Base-by-base conservation (phyloP, 2,888 invertebrate genomes). In the Elysia crispata region DNA sequence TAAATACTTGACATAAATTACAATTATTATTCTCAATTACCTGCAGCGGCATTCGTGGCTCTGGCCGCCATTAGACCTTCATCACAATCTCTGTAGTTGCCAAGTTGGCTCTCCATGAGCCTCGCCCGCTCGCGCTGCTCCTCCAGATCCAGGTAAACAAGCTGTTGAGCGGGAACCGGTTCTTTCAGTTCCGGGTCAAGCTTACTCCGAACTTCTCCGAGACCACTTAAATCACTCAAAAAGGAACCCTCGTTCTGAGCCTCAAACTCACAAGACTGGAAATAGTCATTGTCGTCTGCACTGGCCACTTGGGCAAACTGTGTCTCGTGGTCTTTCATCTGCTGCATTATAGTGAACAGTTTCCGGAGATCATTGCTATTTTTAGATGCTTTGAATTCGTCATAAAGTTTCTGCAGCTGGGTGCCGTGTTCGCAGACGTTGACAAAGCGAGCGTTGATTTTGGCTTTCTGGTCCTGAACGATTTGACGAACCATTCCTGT, bases 181-280 rank as follows among this genome's bases (percentile, higher is more conserved):
- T 86, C 85, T 64, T 87, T 88, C 33, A 89, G 82, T 3, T 79
- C 80, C 8, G 85, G 79, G 67, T 89, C 88, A 18, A 83, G 82
- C 20, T 84, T 83, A 20, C 85, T 81, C 8, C 83, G 82, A 1
- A 89, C 86, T 30, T 89, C 89, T n/a, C 89, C 89, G 18, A 89
- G 83, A 18, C 87, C 86, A 73, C 89, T 89, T 86, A 89, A 86
- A 70, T 88, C 88, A 1, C 88, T 85, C 31, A 89, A 80, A 83
- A 89, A 89, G 33, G 83, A 81, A 30, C 86, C 86, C 57, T 89
- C 89, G 31, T 85, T 87, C n/a, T 83, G 83, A n/a, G 86, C 86
- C 50, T 88, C 87, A 76, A 89, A 89, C 13, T 84, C 83, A 73
- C 85, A 85, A 0, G 86, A 83, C 1, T 87, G 82, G 80, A 88